A percentile compares a stretch with the other conserved stretches of the same genome.
Conservation (phyloP, 2,113 vertebrate species). For the Hippocampus barbouri region DNA sequence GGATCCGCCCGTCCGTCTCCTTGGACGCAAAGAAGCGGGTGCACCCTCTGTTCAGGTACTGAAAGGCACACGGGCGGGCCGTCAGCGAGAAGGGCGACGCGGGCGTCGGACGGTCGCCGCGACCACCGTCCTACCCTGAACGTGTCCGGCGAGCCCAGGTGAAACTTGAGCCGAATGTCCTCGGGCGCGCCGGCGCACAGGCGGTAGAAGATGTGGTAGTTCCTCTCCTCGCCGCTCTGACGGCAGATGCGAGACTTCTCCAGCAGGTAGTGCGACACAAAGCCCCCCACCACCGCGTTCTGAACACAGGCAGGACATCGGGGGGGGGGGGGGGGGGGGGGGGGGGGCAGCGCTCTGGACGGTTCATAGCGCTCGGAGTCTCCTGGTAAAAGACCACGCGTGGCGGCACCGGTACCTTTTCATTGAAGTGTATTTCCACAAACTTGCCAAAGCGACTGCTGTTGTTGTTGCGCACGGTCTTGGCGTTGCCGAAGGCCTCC, state of each 20-base stretch:
- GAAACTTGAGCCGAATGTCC: constrained; percentile 86
- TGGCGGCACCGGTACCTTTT: constrained; percentile 76
- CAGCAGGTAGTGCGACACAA: constrained; percentile 97
- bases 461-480: constrained; percentile 98
- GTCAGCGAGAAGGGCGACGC: too few species aligned
- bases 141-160: constrained; percentile 86
- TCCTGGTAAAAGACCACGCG: too few species aligned
- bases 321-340: accelerated
- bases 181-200: constrained; percentile 93
- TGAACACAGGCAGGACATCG: constrained; percentile 41
- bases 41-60: constrained; percentile 96
- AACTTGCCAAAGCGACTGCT: constrained; percentile 98
- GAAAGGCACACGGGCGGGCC: constrained; percentile 23
- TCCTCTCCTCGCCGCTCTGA: constrained; percentile 93
- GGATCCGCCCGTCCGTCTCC: constrained; percentile 89
- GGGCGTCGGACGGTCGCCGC: background rate
- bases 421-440: constrained; percentile 97
- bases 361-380: too few species aligned
- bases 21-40: constrained; percentile 92
- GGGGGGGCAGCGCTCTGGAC: too few species aligned
- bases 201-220: constrained; percentile 98
- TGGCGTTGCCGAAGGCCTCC: constrained; percentile 96
- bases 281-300: constrained; percentile 92
- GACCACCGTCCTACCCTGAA: constrained; percentile 79
- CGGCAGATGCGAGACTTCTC: constrained; percentile 97